These are phyloP conservation scores for Eulithis testata DNA, from an alignment of 2,888 invertebrate species.

Conservation along the genomic window DNA sequence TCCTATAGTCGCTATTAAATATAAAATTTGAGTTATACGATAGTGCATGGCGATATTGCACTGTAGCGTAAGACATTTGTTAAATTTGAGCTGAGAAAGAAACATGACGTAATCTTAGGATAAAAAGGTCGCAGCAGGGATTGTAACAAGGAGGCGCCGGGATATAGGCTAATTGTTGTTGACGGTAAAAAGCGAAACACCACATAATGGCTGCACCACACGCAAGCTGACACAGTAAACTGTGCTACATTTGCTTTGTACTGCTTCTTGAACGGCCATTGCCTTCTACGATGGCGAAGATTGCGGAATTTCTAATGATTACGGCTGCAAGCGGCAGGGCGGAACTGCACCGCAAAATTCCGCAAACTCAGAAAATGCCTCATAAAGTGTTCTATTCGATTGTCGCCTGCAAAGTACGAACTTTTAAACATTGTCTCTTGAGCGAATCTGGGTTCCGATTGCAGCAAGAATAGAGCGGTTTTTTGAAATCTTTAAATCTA, in stretches of 20 bases:
- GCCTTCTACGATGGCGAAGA: constrained; percentile 33
- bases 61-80: no score
- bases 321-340: constrained; percentile 4
- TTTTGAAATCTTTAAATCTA: no score
- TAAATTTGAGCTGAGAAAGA: no score
- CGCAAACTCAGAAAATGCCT: constrained; percentile 20
- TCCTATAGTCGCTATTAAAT: no score
- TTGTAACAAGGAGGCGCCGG: constrained; percentile 28
- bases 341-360: constrained; percentile 17
- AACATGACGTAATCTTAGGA: no score
- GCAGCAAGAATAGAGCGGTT: background rate
- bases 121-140: no score
- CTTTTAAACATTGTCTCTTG: constrained; percentile 6
- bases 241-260: constrained; percentile 40
- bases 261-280: constrained; percentile 28
- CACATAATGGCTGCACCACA: constrained; percentile 58
- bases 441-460: constrained; percentile 7
- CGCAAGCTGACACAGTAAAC: constrained; percentile 53
- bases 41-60: no score
- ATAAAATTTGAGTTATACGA: no score
- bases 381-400: constrained; percentile 11
- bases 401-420: constrained; percentile 8
- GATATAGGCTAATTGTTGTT: constrained; percentile 43
- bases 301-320: constrained; percentile 22
- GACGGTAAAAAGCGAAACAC: constrained; percentile 59